Percentiles rank a stretch among this genome's conserved stretches.
Evolutionary conservation across 2,888 invertebrate species (phyloP).

Genomic region (Herminia tarsipennalis): DNA sequence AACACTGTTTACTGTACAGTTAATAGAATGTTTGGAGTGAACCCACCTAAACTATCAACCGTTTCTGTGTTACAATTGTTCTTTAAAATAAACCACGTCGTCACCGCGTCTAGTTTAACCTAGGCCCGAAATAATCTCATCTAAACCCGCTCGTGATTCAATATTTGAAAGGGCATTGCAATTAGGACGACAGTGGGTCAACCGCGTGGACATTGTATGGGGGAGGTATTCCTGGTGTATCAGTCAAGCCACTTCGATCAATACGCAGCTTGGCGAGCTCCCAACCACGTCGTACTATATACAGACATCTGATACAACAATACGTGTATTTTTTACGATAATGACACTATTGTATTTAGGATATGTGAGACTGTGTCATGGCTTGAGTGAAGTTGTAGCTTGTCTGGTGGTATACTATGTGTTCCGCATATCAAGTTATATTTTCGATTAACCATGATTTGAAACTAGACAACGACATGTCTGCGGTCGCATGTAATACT

Average conservation of each 20-base stretch:
- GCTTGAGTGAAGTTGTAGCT: too few relatives aligned
- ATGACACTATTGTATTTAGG: slow-evolving; percentile 15
- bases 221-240: slow-evolving; percentile 39
- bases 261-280: slow-evolving; percentile 52
- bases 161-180: slow-evolving; percentile 62
- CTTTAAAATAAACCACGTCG: not conserved
- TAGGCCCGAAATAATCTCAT: slow-evolving; percentile 14
- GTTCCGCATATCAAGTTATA: too few relatives aligned
- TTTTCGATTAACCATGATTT: too few relatives aligned
- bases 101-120: not conserved
- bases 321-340: slow-evolving; percentile 10
- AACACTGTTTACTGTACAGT: slow-evolving; percentile 53
- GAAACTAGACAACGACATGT: too few relatives aligned
- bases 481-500: not conserved
- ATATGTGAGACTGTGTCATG: slow-evolving; percentile 6
- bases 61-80: not conserved
- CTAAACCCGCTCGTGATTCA: slow-evolving; percentile 64
- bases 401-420: too few relatives aligned
- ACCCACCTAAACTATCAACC: not conserved
- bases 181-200: slow-evolving; percentile 64
- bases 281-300: slow-evolving; percentile 46
- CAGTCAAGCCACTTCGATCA: slow-evolving; percentile 30
- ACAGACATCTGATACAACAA: slow-evolving; percentile 29
- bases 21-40: slow-evolving; percentile 18
- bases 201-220: slow-evolving; percentile 50